A percentile compares a stretch with the other conserved stretches of the same genome.
Evolutionary conservation across 1,140 invertebrate genomes (phyloP).

Genomic region (Caenorhabditis inopinata): DNA sequence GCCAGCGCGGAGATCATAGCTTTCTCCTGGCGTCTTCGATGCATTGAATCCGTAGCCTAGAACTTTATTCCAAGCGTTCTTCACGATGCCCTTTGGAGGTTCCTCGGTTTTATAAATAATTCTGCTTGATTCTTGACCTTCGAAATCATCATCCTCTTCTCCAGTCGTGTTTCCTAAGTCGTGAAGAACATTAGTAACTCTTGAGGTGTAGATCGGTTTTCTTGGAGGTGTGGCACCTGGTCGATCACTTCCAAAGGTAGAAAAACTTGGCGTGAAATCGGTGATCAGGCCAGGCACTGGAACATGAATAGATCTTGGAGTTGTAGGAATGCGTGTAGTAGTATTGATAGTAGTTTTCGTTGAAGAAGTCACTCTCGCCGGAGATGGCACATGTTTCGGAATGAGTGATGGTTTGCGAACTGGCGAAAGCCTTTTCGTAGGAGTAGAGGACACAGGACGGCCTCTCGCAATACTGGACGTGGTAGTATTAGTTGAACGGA

Average conservation of each 20-base stretch:
- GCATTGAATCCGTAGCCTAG: conserved; percentile 11
- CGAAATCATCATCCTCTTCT: conserved; percentile 19
- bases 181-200: neutral
- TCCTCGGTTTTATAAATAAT: conserved; percentile 1
- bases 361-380: neutral
- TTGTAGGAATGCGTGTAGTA: neutral
- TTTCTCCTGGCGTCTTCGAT: neutral
- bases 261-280: neutral
- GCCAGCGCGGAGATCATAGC: conserved; percentile 9
- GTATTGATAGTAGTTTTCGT: conserved; percentile 5
- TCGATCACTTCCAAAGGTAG: conserved; percentile 13
- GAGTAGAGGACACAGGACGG: neutral
- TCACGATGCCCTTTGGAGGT: neutral
- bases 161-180: conserved; percentile 5
- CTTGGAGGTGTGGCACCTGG: neutral
- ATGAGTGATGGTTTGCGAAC: neutral
- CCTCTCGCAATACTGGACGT: neutral
- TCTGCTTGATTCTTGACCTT: neutral
- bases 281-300: conserved; percentile 1
- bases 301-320: neutral
- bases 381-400: neutral
- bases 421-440: conserved; percentile 9
- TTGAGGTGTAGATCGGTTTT: neutral
- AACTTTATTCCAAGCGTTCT: conserved; percentile 17
- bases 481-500: neutral